phyloP scores from a whole-genome alignment of 2,113 vertebrate genomes.

The Chionomys nivalis region DNA sequence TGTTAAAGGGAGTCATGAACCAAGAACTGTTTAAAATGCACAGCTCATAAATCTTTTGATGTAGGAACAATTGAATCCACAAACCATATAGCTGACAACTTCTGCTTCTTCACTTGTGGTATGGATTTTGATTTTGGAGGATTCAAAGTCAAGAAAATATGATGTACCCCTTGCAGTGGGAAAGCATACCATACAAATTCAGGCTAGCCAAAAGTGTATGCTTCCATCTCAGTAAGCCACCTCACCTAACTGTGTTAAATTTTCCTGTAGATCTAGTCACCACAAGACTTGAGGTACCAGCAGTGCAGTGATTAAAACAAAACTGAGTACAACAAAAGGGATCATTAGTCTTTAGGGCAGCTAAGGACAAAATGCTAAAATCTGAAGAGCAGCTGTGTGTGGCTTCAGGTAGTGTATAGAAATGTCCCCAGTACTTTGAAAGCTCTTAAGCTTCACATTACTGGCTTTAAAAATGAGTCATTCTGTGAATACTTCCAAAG shows the following conservation, averaged over 20 bases:
- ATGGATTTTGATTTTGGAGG: constrained; percentile 61
- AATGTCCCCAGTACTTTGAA: background rate
- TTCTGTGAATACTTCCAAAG: background rate
- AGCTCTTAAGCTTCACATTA: background rate
- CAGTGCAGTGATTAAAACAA: background rate
- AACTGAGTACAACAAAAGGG: background rate
- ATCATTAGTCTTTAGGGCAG: background rate
- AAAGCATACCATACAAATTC: constrained; percentile 27
- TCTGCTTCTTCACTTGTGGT: constrained; percentile 58
- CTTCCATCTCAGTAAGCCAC: background rate
- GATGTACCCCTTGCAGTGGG: background rate
- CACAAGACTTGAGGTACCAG: constrained; percentile 12
- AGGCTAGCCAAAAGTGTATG: background rate
- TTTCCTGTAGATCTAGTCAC: background rate
- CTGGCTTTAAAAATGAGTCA: background rate
- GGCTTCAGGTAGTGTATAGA: background rate
- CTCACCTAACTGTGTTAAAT: background rate
- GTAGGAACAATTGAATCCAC: constrained; percentile 50
- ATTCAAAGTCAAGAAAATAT: constrained; percentile 52
- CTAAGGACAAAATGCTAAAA: constrained; percentile 30
- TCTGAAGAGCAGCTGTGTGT: background rate
- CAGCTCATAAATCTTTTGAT: constrained; percentile 63
- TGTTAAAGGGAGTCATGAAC: constrained; percentile 46
- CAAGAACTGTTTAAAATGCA: constrained; percentile 70
- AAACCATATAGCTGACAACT: constrained; percentile 56